Percentiles rank a stretch among this genome's conserved stretches.
These are phyloP conservation scores for Urocyon cinereoargenteus DNA, from an alignment of 2,797 vertebrate species.

Conservation along the genomic window DNA sequence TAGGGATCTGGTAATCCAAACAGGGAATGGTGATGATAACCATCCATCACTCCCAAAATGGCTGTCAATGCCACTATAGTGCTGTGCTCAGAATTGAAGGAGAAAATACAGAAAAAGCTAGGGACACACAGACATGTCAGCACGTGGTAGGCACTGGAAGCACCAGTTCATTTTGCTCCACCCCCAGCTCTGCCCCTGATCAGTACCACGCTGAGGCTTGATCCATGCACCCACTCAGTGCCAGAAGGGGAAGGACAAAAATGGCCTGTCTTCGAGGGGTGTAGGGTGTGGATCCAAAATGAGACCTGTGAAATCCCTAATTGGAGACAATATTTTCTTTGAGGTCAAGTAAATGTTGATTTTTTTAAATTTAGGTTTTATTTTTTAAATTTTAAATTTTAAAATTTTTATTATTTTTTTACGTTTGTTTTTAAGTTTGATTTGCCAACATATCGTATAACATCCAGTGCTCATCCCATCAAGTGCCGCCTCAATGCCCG, in stretches of 20 bases:
- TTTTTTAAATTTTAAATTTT: too few relatives aligned
- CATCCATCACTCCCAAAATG: neutral
- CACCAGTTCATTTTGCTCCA: neutral
- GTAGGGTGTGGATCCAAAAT: neutral
- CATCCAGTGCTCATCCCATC: too few relatives aligned
- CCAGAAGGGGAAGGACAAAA: neutral
- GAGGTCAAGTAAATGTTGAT: neutral
- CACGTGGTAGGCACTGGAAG: neutral
- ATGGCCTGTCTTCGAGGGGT: neutral
- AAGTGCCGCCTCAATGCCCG: too few relatives aligned
- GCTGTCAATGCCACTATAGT: too few relatives aligned
- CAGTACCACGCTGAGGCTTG: fast-evolving
- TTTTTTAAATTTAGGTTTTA: too few relatives aligned
- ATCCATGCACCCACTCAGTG: too few relatives aligned
- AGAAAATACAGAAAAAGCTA: neutral
- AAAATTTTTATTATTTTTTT: too few relatives aligned
- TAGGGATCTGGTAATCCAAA: neutral
- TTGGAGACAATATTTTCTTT: neutral
- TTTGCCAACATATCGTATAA: too few relatives aligned
- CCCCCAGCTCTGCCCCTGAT: neutral
- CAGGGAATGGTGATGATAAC: neutral
- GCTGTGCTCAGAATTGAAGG: neutral
- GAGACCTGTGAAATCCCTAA: neutral
- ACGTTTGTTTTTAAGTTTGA: too few relatives aligned
- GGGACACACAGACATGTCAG: neutral